Conservation (phyloP, 2,888 invertebrate genomes). For the Tenthredo amoena region DNA sequence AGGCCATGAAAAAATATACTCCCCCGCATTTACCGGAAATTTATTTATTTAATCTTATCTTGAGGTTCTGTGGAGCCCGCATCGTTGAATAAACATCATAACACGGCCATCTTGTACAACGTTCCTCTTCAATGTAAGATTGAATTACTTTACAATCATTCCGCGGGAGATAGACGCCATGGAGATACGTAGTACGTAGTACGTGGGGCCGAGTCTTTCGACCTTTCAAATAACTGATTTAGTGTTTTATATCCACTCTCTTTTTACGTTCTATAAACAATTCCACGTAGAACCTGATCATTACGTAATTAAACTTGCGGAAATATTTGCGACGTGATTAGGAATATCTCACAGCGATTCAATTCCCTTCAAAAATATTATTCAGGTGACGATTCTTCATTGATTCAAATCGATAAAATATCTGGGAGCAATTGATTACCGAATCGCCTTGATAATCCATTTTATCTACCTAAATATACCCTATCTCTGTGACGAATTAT, state of each 20-base stretch:
- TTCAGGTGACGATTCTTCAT: background rate
- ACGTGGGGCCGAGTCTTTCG: background rate
- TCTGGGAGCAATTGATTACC: background rate
- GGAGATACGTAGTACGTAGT: background rate
- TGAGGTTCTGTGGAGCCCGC: conserved; percentile 53
- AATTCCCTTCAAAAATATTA: background rate
- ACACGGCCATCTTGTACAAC: conserved; percentile 51
- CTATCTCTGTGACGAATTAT: background rate
- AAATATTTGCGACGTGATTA: too few relatives aligned
- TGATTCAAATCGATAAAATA: background rate
- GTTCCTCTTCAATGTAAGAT: conserved; percentile 43
- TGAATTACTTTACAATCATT: conserved; percentile 34
- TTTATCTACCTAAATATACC: background rate
- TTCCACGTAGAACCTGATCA: background rate
- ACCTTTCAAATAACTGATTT: background rate
- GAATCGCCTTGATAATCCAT: background rate
- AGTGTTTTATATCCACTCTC: background rate
- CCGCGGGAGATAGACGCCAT: background rate
- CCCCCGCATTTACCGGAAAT: conserved; percentile 45
- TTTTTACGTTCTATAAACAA: background rate
- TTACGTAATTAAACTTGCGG: background rate
- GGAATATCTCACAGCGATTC: background rate
- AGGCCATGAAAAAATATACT: conserved; percentile 47
- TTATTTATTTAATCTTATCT: conserved; percentile 53
- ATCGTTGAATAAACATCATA: conserved; percentile 55